A percentile compares a stretch with the other conserved stretches of the same genome.
phyloP scores from a whole-genome alignment of 2,888 invertebrate genomes.

The Cyclophora punctaria region DNA sequence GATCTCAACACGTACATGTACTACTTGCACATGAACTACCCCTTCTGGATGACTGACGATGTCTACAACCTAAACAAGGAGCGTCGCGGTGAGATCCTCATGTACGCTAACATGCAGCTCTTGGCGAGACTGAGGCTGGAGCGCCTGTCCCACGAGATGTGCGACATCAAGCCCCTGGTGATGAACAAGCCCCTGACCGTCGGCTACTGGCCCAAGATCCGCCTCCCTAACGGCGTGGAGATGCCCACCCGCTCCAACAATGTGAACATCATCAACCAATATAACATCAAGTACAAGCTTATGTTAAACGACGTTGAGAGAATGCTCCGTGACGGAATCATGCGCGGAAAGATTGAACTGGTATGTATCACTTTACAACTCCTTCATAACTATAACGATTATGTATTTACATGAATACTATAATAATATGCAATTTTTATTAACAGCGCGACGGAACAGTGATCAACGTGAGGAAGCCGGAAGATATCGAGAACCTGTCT shows the following conservation, averaged over 20 bases:
- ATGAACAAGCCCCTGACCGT: conserved; percentile 55
- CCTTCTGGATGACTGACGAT: conserved; percentile 79
- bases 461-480: conserved; percentile 77
- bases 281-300: conserved; percentile 42
- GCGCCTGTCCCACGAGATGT: conserved; percentile 64
- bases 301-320: conserved; percentile 61
- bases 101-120: conserved; percentile 78
- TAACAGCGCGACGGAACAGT: conserved; percentile 72
- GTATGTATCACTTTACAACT: conserved; percentile 33
- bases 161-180: conserved; percentile 61
- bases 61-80: conserved; percentile 62
- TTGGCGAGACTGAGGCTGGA: conserved; percentile 75
- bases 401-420: neutral
- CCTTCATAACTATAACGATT: neutral
- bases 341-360: conserved; percentile 49
- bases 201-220: conserved; percentile 77
- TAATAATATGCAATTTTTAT: conserved; percentile 4
- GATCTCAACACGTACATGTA: conserved; percentile 83
- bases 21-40: conserved; percentile 79
- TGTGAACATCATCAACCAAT: conserved; percentile 33
- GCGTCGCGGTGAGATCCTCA: conserved; percentile 74
- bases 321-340: conserved; percentile 67
- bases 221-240: conserved; percentile 72
- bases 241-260: conserved; percentile 73
- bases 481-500: conserved; percentile 80